A percentile compares a stretch with the other conserved stretches of the same genome.
These are phyloP conservation scores for Pseudochirops corinnae DNA, from an alignment of 2,797 vertebrate genomes.

Conservation along the genomic window DNA sequence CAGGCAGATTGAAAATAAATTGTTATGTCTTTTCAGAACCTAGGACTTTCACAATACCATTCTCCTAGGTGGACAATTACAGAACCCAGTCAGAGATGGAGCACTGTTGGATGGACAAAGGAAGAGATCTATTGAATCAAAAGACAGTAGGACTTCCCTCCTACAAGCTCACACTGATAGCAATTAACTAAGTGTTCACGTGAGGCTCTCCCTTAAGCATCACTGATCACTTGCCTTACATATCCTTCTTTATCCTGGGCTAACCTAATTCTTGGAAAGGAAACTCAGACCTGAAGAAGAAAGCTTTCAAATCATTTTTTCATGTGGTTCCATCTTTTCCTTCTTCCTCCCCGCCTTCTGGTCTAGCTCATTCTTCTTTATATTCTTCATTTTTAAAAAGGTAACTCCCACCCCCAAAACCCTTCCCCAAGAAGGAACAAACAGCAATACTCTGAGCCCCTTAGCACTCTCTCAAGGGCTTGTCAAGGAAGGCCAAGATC, in stretches of 20 bases:
- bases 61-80: background rate
- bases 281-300: background rate
- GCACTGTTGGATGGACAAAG: background rate
- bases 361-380: background rate
- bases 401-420: background rate
- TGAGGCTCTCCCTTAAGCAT: background rate
- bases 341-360: background rate
- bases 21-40: background rate
- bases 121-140: background rate
- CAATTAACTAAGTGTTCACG: background rate
- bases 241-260: background rate
- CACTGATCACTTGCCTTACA: background rate
- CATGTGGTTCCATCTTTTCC: fast-evolving
- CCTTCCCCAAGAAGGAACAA: background rate
- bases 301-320: background rate
- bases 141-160: background rate
- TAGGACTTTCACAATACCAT: background rate
- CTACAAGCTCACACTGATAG: background rate
- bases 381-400: background rate
- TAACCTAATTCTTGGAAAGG: background rate
- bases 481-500: background rate
- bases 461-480: background rate
- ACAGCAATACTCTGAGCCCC: background rate
- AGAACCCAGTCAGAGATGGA: background rate
- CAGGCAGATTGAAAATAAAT: fast-evolving